phyloP scores from a whole-genome alignment of 2,113 vertebrate species.

The Anarhynchus alexandrinus region DNA sequence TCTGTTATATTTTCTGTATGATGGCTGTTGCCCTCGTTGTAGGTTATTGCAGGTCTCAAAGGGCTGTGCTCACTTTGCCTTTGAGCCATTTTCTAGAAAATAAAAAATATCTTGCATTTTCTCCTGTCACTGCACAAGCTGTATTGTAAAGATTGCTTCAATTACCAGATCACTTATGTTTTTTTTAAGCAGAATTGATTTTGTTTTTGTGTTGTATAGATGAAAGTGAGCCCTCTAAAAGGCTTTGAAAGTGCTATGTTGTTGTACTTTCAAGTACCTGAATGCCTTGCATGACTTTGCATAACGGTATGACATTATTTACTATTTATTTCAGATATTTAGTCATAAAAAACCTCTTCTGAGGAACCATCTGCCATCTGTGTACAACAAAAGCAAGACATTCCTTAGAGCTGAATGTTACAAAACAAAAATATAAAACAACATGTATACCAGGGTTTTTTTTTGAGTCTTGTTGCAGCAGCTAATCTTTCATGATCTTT shows the following conservation, averaged over 20 bases:
- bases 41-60: slow-evolving; percentile 64
- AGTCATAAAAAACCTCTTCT: not conserved
- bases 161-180: slow-evolving; percentile 58
- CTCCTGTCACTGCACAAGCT: slow-evolving; percentile 44
- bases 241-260: slow-evolving; percentile 5
- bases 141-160: slow-evolving; percentile 57
- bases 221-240: slow-evolving; percentile 37
- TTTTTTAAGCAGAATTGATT: slow-evolving; percentile 68
- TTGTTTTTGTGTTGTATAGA: slow-evolving; percentile 51
- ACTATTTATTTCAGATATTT: slow-evolving; percentile 59
- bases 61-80: slow-evolving; percentile 52
- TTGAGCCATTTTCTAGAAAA: slow-evolving; percentile 61
- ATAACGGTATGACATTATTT: slow-evolving; percentile 51
- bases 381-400: not conserved
- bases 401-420: slow-evolving; percentile 13
- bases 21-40: slow-evolving; percentile 45
- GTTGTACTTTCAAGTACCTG: not conserved
- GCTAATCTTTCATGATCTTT: not conserved
- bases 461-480: not conserved
- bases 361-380: slow-evolving; percentile 8
- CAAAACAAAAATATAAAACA: not conserved
- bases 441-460: not conserved
- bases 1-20: slow-evolving; percentile 65
- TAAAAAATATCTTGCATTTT: slow-evolving; percentile 60
- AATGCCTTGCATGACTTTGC: slow-evolving; percentile 6